Evolutionary conservation across 1,140 invertebrate species (phyloP), one percentile per base, ranked within the genome.

Genomic region (Drosophila orena): DNA sequence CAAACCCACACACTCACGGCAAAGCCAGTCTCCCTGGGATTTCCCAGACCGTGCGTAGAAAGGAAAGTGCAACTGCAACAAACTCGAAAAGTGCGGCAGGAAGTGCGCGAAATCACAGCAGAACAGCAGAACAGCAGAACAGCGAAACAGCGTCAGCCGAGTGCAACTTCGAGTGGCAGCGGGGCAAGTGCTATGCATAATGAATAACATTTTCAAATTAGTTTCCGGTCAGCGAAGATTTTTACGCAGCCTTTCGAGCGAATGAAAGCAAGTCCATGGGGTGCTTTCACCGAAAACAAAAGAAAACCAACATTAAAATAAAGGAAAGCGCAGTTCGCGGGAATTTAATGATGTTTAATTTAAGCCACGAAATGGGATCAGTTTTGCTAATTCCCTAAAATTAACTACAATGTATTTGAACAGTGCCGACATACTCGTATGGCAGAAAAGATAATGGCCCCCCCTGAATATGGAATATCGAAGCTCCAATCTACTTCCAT

Each of bases 161-260:
- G 72, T 71, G 42, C 43, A 22, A 62, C 57, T 73, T 53, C 38
- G 58, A 62, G 27, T 49, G 30, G 49, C 15, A 22, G 34, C 34
- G 27, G 20, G 38, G 55, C 54, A 42, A 65, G 54, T 69, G 70
- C 83, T 55, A 78, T 88, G 81, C 81, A 86, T 86, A 88, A 86
- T 86, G 81, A 86, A 86, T 88, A 86, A 89, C 84, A 89, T 88
- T 88, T 88, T 88, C 79, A 84, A 88, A 88, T 88, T 88, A 88
- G 84, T 90, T 88, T 89, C 84, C 84, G 84, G 84, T 88, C 84
- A 88, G 84, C 72, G 77, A 80, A 88, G 79, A 90, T 88, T 90
- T 89, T 70, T 83, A 79, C 79, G 78, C 79, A 73, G 75, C 66
- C 60, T 79, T 70, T 88, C 79, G 56, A 88, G 83, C 74, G 78